Evolutionary conservation across 2,797 vertebrate species (phyloP).

Genomic region (Sylvilagus floridanus): DNA sequence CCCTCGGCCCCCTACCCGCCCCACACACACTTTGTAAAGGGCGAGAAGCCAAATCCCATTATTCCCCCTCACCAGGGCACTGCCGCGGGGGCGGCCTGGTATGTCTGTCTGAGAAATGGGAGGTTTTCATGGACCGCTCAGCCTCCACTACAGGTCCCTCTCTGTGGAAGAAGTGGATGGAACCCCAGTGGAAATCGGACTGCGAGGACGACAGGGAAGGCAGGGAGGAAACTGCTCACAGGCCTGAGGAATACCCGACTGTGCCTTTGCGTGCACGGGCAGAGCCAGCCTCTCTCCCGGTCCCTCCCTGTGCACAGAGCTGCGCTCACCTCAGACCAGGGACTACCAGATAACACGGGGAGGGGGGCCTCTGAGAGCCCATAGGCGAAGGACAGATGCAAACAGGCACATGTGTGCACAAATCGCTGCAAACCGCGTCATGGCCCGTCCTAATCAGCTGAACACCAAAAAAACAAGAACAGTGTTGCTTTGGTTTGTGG

Average conservation of each 20-base stretch:
- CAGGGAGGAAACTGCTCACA: background rate
- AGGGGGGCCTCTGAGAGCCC: fast-evolving
- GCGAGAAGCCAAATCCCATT: conserved; percentile 89
- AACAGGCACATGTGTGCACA: background rate
- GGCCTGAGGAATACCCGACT: background rate
- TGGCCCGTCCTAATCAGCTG: background rate
- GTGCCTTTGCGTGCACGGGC: background rate
- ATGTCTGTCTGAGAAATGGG: conserved; percentile 88
- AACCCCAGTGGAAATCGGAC: conserved; percentile 63
- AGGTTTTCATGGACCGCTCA: conserved; percentile 86
- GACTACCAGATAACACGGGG: background rate
- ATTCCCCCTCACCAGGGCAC: conserved; percentile 90
- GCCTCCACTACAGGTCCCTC: conserved; percentile 79
- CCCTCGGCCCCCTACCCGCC: background rate
- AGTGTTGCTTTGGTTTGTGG: background rate
- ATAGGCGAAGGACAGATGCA: background rate
- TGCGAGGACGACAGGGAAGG: conserved; percentile 50
- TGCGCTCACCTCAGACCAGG: background rate
- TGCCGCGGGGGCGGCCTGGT: conserved; percentile 90
- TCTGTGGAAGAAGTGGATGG: conserved; percentile 83
- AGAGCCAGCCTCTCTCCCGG: background rate
- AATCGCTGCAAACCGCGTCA: background rate
- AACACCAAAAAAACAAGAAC: background rate
- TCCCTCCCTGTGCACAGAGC: background rate
- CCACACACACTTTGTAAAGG: conserved; percentile 64